These are phyloP conservation scores for Troides helena DNA, from an alignment of 2,888 invertebrate genomes.

Conservation along the genomic window DNA sequence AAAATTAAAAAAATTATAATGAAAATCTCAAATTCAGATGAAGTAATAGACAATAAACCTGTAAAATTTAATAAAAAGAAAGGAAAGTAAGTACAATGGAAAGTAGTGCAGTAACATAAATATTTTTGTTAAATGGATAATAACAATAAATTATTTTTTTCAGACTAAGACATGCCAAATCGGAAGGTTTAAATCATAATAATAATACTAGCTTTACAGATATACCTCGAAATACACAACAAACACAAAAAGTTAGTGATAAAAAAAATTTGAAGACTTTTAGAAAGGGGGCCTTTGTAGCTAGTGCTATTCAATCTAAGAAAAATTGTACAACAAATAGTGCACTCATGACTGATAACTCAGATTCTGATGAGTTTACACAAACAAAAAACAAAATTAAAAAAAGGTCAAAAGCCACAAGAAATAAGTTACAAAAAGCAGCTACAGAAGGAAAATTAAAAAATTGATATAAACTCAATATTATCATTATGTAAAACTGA, in stretches of 20 bases:
- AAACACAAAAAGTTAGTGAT: constrained; percentile 49
- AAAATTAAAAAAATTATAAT: constrained; percentile 67
- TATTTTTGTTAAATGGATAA: not conserved
- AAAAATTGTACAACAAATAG: constrained; percentile 53
- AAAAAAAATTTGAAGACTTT: constrained; percentile 68
- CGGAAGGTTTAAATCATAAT: constrained; percentile 58
- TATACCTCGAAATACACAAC: constrained; percentile 60
- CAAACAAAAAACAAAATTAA: constrained; percentile 66
- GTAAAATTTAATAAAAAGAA: constrained; percentile 71
- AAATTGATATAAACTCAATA: constrained; percentile 29
- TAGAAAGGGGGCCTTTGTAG: constrained; percentile 81
- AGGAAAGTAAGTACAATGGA: constrained; percentile 63
- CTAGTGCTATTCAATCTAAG: constrained; percentile 76
- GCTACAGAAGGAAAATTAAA: constrained; percentile 56
- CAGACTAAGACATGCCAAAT: constrained; percentile 70
- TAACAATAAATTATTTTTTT: constrained; percentile 35
- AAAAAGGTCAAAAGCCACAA: constrained; percentile 67
- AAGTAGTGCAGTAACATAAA: not conserved
- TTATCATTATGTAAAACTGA: not conserved
- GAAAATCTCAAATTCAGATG: constrained; percentile 69
- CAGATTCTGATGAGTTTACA: constrained; percentile 71
- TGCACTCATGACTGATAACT: constrained; percentile 58
- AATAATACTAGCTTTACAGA: constrained; percentile 72
- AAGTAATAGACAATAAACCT: constrained; percentile 61
- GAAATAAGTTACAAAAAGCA: constrained; percentile 55